Conservation (phyloP, 2,113 vertebrate species). For the Papio anubis region DNA sequence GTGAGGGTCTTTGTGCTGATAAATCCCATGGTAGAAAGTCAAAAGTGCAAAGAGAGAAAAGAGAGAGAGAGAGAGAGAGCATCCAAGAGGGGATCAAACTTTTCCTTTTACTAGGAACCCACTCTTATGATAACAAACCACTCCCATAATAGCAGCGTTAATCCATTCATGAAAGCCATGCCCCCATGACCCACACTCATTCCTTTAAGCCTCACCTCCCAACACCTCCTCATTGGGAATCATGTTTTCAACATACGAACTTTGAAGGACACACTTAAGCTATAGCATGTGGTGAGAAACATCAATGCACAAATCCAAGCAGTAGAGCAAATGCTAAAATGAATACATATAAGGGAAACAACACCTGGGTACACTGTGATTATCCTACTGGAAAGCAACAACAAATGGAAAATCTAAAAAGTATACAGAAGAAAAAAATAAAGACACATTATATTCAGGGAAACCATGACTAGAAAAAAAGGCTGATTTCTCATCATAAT, state of each 20-base stretch:
- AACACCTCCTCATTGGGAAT: not conserved
- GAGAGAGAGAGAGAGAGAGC: not conserved
- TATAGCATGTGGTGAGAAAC: not conserved
- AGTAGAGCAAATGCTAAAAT: not conserved
- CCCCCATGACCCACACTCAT: not conserved
- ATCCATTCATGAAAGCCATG: not conserved
- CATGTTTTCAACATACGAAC: not conserved
- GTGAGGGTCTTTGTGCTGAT: not conserved
- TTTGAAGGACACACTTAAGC: not conserved
- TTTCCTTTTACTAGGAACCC: not conserved
- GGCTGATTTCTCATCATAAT: not conserved
- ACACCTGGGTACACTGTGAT: not conserved
- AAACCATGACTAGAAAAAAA: not conserved
- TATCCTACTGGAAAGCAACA: not conserved
- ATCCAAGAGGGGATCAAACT: not conserved
- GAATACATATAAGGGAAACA: not conserved
- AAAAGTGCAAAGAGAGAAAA: not conserved
- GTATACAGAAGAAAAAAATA: not conserved
- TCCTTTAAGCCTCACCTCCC: not conserved
- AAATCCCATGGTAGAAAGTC: not conserved
- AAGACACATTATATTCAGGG: not conserved
- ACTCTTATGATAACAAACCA: not conserved
- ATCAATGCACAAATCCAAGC: not conserved
- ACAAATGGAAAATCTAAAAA: not conserved
- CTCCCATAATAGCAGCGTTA: not conserved